Base-by-base conservation (phyloP, 2,888 invertebrate species). In the Andrena dorsata region DNA sequence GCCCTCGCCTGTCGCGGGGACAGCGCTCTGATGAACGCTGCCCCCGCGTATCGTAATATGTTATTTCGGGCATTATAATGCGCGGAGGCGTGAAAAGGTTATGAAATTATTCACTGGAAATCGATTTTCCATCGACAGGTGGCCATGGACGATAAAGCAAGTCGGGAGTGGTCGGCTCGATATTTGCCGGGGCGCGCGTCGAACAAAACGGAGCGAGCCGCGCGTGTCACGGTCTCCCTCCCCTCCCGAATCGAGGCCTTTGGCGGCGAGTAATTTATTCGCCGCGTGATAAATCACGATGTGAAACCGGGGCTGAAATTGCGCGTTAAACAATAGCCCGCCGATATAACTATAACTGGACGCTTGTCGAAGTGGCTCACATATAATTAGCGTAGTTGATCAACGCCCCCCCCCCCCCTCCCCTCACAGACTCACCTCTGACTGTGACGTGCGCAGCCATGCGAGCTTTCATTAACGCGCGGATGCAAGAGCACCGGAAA, bases 251-350 rank as follows among this genome's bases (percentile, higher is more conserved):
- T 80, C 80, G 72, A 80, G 76, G 75, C 85, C 81, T 86, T 84
- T 74, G 71, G 72, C 81, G 83, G 69, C 82, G 83, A 90, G 83
- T 89, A 89, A 90, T 91, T 91, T 91, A 90, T 90, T 90, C 83
- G 41, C 76, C 80, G 84, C 58, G 80, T 87, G 88, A 90, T 90
- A 90, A 90, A 90, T 90, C 85, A 86, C 82, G 72, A 75, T 83
- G 85, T 84, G 84, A 85, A 23, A 89, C 86, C 87, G 85, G 80
- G 84, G 87, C 85, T 83, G 86, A 86, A 88, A 87, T 88, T 86
- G 82, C 84, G 84, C 84, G 87, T 87, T 88, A 86, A 86, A 88
- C 88, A 88, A 88, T 87, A 82, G 80, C 85, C 60, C 65, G 41
- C 49, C 81, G 82, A 85, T 86, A 86, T 84, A 86, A 88, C 85